phyloP scores from a whole-genome alignment of 2,888 invertebrate genomes.

The Siphlonurus alternatus region DNA sequence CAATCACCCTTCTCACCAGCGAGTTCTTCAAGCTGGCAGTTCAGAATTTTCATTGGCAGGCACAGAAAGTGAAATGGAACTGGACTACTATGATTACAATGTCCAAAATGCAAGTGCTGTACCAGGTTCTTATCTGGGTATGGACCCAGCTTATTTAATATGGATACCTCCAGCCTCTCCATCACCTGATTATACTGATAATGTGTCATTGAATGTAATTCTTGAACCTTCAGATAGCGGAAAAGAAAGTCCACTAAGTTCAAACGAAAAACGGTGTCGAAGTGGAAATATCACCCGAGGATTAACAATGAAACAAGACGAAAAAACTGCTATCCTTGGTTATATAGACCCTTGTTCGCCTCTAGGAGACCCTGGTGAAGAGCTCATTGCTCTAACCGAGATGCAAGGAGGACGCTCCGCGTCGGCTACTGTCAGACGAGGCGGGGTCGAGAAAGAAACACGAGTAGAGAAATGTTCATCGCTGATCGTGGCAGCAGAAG shows the following conservation, averaged over 20 bases:
- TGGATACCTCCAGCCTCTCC: slow-evolving; percentile 58
- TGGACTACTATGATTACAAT: slow-evolving; percentile 81
- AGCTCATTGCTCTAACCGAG: slow-evolving; percentile 4
- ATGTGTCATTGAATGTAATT: neutral
- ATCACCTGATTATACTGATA: neutral
- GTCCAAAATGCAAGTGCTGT: slow-evolving; percentile 68
- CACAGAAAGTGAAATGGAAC: slow-evolving; percentile 52
- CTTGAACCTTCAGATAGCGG: neutral
- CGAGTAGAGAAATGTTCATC: slow-evolving; percentile 40
- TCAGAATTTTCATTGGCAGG: slow-evolving; percentile 57
- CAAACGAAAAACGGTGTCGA: neutral
- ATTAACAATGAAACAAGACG: neutral
- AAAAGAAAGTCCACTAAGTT: slow-evolving; percentile 2
- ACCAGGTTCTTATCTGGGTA: slow-evolving; percentile 71
- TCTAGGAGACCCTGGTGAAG: neutral
- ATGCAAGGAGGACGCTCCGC: neutral
- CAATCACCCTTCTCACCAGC: neutral
- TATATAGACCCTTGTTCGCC: neutral
- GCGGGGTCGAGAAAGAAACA: slow-evolving; percentile 40
- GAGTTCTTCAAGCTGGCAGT: slow-evolving; percentile 29
- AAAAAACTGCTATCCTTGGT: neutral
- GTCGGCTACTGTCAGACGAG: neutral
- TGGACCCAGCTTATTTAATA: slow-evolving; percentile 76
- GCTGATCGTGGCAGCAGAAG: slow-evolving; percentile 24
- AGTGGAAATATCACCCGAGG: neutral